Percentiles rank a stretch among this genome's conserved stretches.
These are phyloP conservation scores for Tenthredo livida DNA, from an alignment of 2,888 invertebrate genomes.

Conservation along the genomic window DNA sequence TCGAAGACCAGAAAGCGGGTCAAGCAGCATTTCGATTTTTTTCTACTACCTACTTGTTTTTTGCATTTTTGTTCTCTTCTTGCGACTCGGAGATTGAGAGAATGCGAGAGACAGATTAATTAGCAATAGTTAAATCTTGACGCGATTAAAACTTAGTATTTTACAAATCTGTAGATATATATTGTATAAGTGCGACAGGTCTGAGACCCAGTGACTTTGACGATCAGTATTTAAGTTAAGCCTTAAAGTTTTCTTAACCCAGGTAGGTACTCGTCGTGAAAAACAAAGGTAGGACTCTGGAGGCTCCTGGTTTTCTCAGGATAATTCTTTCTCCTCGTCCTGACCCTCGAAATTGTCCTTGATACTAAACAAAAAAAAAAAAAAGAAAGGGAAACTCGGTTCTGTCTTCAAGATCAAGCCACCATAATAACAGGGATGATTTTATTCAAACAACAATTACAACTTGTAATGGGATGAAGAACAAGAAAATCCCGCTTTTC, in stretches of 20 bases:
- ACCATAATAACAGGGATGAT: background rate
- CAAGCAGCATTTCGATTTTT: background rate
- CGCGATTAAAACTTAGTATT: background rate
- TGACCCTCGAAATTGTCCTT: slow-evolving; percentile 1
- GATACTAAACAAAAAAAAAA: background rate
- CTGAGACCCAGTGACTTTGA: background rate
- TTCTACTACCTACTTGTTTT: background rate
- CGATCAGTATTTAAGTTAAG: slow-evolving; percentile 26
- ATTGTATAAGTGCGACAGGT: background rate
- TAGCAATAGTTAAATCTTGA: background rate
- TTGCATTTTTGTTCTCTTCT: background rate
- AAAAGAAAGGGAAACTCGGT: background rate
- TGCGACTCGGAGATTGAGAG: background rate
- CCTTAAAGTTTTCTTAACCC: background rate
- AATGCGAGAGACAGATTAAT: background rate
- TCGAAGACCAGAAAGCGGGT: background rate
- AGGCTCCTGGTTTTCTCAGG: background rate
- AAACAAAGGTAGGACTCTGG: background rate
- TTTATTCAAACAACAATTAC: slow-evolving; percentile 33
- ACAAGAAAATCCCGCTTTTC: background rate
- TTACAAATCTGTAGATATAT: background rate
- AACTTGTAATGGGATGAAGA: slow-evolving; percentile 2
- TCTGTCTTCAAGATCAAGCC: slow-evolving; percentile 6
- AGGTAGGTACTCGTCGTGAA: background rate
- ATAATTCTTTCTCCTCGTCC: slow-evolving; percentile 4